A percentile compares a stretch with the other conserved stretches of the same genome.
Conservation (phyloP, 2,797 vertebrate genomes). For the Rhabdomys pumilio region DNA sequence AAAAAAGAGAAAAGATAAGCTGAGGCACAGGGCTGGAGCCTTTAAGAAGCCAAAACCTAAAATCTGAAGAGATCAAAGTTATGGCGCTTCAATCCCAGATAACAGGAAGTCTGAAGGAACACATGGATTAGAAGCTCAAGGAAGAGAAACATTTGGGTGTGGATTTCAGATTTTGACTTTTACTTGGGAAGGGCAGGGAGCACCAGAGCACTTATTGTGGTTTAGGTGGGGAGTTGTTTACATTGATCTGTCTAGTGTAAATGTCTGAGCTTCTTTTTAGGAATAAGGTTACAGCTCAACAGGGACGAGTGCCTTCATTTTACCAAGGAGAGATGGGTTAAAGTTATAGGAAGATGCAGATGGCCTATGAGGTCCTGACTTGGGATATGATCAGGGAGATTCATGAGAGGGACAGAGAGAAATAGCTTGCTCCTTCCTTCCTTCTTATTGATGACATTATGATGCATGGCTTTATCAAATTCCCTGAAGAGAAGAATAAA, state of each 20-base stretch:
- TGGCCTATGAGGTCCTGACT: not conserved
- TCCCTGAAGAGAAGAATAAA: constrained; percentile 43
- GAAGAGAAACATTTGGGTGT: not conserved
- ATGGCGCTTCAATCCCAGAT: not conserved
- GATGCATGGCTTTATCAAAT: constrained; percentile 43
- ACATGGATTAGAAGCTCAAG: not conserved
- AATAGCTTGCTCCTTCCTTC: not conserved
- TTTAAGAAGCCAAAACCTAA: not conserved
- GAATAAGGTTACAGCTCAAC: not conserved
- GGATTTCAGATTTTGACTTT: not conserved
- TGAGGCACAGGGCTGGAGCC: no score
- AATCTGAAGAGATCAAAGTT: not conserved
- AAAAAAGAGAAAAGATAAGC: not conserved
- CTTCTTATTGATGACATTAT: not conserved
- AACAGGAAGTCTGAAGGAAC: not conserved
- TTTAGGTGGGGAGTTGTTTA: no score
- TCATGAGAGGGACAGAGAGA: not conserved
- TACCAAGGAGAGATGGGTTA: not conserved
- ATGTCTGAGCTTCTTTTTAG: not conserved
- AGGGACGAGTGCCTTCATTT: not conserved
- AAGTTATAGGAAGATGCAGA: not conserved
- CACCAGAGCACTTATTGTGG: not conserved
- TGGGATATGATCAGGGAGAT: not conserved
- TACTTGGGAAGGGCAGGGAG: not conserved
- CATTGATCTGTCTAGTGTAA: not conserved